phyloP scores from a whole-genome alignment of 2,113 vertebrate species.

The Ciconia maguari region DNA sequence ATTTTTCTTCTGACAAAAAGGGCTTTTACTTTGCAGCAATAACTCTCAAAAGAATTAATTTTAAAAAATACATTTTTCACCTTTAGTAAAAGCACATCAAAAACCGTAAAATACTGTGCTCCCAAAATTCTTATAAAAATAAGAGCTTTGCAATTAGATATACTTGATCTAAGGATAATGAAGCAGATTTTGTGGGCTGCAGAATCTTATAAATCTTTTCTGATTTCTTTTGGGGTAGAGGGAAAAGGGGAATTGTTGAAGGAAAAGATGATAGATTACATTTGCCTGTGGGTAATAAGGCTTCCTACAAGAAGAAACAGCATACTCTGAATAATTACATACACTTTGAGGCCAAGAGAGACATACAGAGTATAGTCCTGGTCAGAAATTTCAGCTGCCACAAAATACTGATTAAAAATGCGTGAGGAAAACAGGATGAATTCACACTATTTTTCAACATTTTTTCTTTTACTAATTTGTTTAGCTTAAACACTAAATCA shows the following conservation, averaged over 20 bases:
- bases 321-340: not conserved
- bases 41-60: not conserved
- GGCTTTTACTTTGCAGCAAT: not conserved
- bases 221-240: not conserved
- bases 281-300: slow-evolving; percentile 19
- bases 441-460: not conserved
- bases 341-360: not conserved
- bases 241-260: not conserved
- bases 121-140: not conserved
- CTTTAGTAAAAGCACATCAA: not conserved
- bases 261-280: slow-evolving; percentile 6
- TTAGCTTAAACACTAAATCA: not conserved
- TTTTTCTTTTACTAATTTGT: not conserved
- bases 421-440: not conserved
- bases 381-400: not conserved
- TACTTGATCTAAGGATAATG: not conserved
- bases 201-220: slow-evolving; percentile 23
- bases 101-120: not conserved
- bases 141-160: not conserved
- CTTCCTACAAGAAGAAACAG: not conserved
- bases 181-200: not conserved
- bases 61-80: not conserved
- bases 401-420: not conserved
- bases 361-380: not conserved
- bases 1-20: not conserved